Evolutionary conservation across 2,888 invertebrate genomes (phyloP), one percentile per base, ranked within the genome.

Genomic region (Pinctada fucata): DNA sequence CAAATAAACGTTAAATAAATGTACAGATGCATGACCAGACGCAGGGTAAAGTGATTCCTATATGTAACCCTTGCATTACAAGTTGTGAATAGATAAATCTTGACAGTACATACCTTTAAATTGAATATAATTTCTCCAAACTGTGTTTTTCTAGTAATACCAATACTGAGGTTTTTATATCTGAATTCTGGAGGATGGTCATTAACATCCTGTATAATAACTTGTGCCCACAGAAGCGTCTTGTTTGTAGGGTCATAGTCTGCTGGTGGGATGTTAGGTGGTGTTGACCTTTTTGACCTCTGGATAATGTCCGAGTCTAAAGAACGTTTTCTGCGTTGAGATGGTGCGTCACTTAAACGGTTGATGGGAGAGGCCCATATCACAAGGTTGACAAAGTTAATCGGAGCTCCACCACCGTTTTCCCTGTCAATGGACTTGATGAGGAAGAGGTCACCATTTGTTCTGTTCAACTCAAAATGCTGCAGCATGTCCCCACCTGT

Each of bases 71-170:
- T n/a, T n/a, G n/a, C n/a, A n/a, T n/a, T n/a, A n/a, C n/a, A n/a
- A n/a, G n/a, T n/a, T n/a, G n/a, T n/a, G n/a, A n/a, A n/a, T n/a
- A n/a, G n/a, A n/a, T n/a, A n/a, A n/a, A n/a, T n/a, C n/a, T n/a
- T n/a, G n/a, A n/a, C n/a, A n/a, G n/a, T n/a, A n/a, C n/a, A 68
- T 83, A 90, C 90, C 85, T 85, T 85, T 6, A 91, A 82, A 65
- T 89, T 87, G 3, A 88, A 79, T 13, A 92, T 90, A 52, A 88
- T 80, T 51, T 96, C 95, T 0, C 97, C 98, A 91, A 97, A 98
- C 91, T 97, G 96, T 0, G 97, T 97, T 83, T 96, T 97, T 0
- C 98, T 97, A 13, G 98, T 97, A 1, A 99, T 96, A 1, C 98
- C 98, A 0, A 98, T 97, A 0, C 98, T 98, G 90, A 98, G 97